Percentiles rank a stretch among this genome's conserved stretches.
These are phyloP conservation scores for Scaptomyza flava DNA, from an alignment of 2,888 invertebrate species.

Conservation along the genomic window DNA sequence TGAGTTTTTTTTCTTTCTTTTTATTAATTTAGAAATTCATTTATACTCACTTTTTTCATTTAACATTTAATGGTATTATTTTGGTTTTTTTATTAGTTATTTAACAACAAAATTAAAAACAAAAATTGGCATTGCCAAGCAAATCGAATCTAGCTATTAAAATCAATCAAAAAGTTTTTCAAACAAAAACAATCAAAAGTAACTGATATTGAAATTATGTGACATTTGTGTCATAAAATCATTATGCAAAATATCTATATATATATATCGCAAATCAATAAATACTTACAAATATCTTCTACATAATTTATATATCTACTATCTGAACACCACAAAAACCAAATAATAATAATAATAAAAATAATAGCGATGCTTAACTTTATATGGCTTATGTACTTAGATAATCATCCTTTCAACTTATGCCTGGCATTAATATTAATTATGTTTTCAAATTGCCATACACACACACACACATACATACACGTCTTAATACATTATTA, in stretches of 20 bases:
- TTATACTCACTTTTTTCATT: conserved; percentile 35
- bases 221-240: conserved; percentile 42
- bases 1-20: conserved; percentile 18
- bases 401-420: conserved; percentile 69
- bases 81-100: conserved; percentile 45
- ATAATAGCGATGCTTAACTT: conserved; percentile 60
- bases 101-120: conserved; percentile 44
- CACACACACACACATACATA: conserved; percentile 30
- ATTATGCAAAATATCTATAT: conserved; percentile 20
- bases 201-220: conserved; percentile 46
- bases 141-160: conserved; percentile 37
- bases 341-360: conserved; percentile 12
- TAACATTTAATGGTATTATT: conserved; percentile 22
- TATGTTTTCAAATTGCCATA: conserved; percentile 48
- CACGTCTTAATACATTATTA: conserved; percentile 31
- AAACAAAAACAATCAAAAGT: conserved; percentile 30
- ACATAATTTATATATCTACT: conserved; percentile 23
- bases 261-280: conserved; percentile 27
- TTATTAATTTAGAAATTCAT: conserved; percentile 28
- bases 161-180: conserved; percentile 21
- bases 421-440: conserved; percentile 64
- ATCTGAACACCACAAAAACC: conserved; percentile 26
- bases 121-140: conserved; percentile 34
- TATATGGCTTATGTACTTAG: conserved; percentile 67
- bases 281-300: conserved; percentile 32